phyloP scores from a whole-genome alignment of 2,888 invertebrate species.

The Volucella bombylans region DNA sequence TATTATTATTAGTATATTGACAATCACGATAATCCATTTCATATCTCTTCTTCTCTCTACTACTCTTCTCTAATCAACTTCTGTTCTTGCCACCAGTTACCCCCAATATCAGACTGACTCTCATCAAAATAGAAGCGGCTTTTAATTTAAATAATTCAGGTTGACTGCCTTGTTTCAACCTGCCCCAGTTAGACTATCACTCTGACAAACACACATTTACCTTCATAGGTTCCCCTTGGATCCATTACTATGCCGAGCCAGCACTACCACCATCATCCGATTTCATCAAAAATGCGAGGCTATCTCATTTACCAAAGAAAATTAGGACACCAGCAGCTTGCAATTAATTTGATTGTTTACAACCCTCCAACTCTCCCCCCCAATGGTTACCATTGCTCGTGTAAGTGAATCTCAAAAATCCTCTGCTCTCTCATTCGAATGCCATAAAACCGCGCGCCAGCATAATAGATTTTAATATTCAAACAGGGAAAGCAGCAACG shows the following conservation, averaged over 20 bases:
- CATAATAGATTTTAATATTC: conserved; percentile 68
- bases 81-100: no score
- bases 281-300: conserved; percentile 31
- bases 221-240: conserved; percentile 14
- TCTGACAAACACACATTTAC: not conserved
- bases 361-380: conserved; percentile 40
- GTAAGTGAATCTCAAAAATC: conserved; percentile 51
- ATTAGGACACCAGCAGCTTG: conserved; percentile 53
- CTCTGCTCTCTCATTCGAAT: conserved; percentile 42
- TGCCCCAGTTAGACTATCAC: conserved; percentile 11
- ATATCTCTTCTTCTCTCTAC: no score
- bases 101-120: not conserved
- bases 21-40: no score
- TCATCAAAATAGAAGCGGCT: not conserved
- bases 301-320: conserved; percentile 52
- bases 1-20: no score
- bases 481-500: conserved; percentile 28
- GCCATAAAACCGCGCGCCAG: conserved; percentile 46
- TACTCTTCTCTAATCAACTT: no score
- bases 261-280: not conserved
- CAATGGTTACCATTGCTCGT: conserved; percentile 9
- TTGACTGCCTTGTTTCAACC: conserved; percentile 7
- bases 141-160: conserved; percentile 9
- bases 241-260: not conserved
- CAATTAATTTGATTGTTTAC: conserved; percentile 73